Evolutionary conservation across 1,140 invertebrate species (phyloP), one percentile per base, ranked within the genome.

Genomic region (Vanessa tameamea): DNA sequence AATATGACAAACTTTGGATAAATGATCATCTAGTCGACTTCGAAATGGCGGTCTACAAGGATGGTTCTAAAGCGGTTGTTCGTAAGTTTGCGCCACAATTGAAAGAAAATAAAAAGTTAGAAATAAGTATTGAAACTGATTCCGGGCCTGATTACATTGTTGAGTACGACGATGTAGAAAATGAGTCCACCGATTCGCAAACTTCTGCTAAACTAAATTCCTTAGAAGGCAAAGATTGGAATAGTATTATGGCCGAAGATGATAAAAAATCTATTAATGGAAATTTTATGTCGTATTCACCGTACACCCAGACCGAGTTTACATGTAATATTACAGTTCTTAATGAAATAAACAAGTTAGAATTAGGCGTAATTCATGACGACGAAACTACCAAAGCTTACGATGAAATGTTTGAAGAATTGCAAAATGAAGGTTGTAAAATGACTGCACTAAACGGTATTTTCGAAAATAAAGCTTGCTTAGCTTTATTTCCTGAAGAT

Each of bases 11-110:
- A 71, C 72, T 91, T 4, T 90, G 83, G 75, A 85, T 92, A 20
- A 90, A 89, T 63, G 88, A 90, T 69, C 90, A 91, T 73, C 75
- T 91, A 8, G 90, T 91, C 1, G 87, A 91, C 7, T 89, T 91
- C 55, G 89, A 90, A 76, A 82, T 91, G 87, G 89, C 90, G 0
- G 75, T 78, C 23, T 90, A 89, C 55, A 82, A 77, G 0, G 87
- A 90, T 55, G 89, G 85, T 7, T 82, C 81, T 4, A 87, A 87
- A 79, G 75, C 84, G 8, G 61, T 83, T 3, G 73, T 86, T 20
- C 75, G 80, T 15, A 87, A 83, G 69, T 90, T 77, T 65, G 78
- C 72, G 3, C 80, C 80, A 2, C 55, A 51, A n/a, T 12, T 72
- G 12, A 72, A 69, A 31, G 63, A 70, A 47, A 70, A n/a, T 15